These are phyloP conservation scores for Glyphotaelius pellucidus DNA, from an alignment of 2,888 invertebrate species.

Conservation along the genomic window DNA sequence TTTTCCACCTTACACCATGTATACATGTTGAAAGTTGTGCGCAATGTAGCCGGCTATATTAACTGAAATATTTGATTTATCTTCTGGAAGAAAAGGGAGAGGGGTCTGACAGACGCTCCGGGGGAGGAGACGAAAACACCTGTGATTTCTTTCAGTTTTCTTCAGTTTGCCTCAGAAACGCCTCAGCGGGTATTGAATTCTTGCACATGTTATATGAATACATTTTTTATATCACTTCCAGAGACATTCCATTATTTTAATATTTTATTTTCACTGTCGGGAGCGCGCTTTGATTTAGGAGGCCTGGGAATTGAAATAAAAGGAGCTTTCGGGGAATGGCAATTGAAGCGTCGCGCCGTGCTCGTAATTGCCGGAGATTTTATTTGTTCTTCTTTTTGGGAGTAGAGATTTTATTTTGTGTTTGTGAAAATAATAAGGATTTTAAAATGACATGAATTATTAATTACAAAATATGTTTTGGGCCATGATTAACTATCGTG, in stretches of 20 bases:
- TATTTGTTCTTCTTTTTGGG: neutral
- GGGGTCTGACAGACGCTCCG: constrained; percentile 24
- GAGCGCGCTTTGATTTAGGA: neutral
- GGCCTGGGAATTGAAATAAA: neutral
- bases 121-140: constrained; percentile 37
- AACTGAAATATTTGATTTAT: constrained; percentile 49
- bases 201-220: constrained; percentile 15
- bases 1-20: neutral
- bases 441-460: too few species aligned
- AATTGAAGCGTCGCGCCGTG: neutral
- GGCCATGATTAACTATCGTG: too few species aligned
- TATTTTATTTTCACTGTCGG: constrained; percentile 12
- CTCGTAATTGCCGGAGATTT: neutral
- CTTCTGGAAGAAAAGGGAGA: constrained; percentile 14
- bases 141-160: constrained; percentile 29
- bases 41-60: constrained; percentile 31
- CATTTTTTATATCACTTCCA: neutral
- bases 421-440: too few species aligned
- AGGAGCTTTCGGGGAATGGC: neutral
- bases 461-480: too few species aligned
- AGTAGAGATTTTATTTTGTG: neutral
- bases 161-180: neutral
- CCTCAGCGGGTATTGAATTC: constrained; percentile 36
- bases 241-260: constrained; percentile 4
- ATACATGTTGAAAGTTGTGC: neutral